A percentile compares a stretch with the other conserved stretches of the same genome.
phyloP scores from a whole-genome alignment of 2,888 invertebrate species.

The Sminthurides aquaticus region DNA sequence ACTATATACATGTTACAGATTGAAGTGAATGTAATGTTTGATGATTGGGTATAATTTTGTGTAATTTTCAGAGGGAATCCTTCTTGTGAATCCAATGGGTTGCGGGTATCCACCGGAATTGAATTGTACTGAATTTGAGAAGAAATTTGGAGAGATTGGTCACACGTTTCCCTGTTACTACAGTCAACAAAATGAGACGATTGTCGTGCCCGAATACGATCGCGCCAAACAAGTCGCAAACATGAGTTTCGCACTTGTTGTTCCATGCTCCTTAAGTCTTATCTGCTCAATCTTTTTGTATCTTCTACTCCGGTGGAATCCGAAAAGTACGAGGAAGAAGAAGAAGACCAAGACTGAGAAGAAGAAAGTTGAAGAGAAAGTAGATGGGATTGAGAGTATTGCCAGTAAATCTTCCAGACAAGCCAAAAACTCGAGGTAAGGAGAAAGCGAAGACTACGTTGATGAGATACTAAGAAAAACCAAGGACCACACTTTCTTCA shows the following conservation, averaged over 20 bases:
- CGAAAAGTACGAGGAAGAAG: slow-evolving; percentile 6
- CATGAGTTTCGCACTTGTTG: slow-evolving; percentile 26
- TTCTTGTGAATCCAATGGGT: slow-evolving; percentile 73
- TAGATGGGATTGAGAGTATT: neutral
- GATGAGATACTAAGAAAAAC: too few relatives aligned
- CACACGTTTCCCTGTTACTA: slow-evolving; percentile 58
- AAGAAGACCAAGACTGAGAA: neutral
- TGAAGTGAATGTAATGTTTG: neutral
- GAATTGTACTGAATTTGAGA: slow-evolving; percentile 67
- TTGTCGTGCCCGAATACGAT: slow-evolving; percentile 76
- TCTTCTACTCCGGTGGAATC: slow-evolving; percentile 29
- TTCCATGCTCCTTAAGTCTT: slow-evolving; percentile 27
- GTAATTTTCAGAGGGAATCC: slow-evolving; percentile 48
- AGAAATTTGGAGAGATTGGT: slow-evolving; percentile 61
- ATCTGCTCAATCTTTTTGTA: slow-evolving; percentile 26
- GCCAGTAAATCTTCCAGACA: neutral
- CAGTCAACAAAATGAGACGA: slow-evolving; percentile 62
- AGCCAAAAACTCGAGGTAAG: neutral
- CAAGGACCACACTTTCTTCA: too few relatives aligned
- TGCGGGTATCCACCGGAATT: slow-evolving; percentile 74
- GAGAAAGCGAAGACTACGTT: too few relatives aligned
- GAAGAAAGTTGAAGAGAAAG: neutral
- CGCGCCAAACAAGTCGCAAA: slow-evolving; percentile 54
- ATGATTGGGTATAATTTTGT: too few relatives aligned
- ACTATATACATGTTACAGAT: neutral